Conservation (phyloP, 1,140 invertebrate species). For the Venustaconcha ellipsiformis region DNA sequence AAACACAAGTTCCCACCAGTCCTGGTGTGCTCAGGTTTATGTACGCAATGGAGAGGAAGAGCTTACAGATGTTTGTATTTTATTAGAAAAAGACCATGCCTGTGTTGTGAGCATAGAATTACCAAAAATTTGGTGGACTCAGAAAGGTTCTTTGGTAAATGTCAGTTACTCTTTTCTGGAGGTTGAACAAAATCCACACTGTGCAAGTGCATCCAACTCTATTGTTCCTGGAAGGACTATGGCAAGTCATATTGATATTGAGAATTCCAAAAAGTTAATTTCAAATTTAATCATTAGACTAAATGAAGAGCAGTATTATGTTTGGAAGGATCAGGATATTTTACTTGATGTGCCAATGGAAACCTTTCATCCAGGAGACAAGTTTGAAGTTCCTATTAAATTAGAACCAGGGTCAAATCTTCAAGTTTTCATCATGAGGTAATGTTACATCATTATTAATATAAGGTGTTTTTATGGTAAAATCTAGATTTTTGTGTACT, state of each 20-base stretch:
- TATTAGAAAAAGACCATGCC: conserved; percentile 24
- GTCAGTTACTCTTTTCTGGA: conserved; percentile 26
- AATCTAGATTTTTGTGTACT: too few relatives aligned
- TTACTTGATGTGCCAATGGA: conserved; percentile 27
- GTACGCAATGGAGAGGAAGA: conserved; percentile 13
- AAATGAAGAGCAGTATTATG: conserved; percentile 28
- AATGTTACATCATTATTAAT: too few relatives aligned
- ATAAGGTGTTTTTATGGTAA: too few relatives aligned
- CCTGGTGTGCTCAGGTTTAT: conserved; percentile 30
- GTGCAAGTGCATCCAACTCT: conserved; percentile 28
- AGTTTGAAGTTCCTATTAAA: conserved; percentile 30
- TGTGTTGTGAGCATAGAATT: conserved; percentile 30
- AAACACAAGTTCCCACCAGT: neutral
- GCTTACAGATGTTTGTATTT: conserved; percentile 24
- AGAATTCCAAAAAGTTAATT: conserved; percentile 18
- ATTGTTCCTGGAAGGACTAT: conserved; percentile 23
- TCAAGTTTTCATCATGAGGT: conserved; percentile 31
- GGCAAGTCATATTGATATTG: conserved; percentile 17
- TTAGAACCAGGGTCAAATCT: conserved; percentile 27
- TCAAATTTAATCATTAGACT: conserved; percentile 18
- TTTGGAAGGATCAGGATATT: conserved; percentile 35
- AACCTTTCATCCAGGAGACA: conserved; percentile 25
- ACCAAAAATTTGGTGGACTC: conserved; percentile 30
- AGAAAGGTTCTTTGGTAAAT: conserved; percentile 22
- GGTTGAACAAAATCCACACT: conserved; percentile 20